Base-by-base conservation (phyloP, 2,888 invertebrate genomes). In the Selenia dentaria region DNA sequence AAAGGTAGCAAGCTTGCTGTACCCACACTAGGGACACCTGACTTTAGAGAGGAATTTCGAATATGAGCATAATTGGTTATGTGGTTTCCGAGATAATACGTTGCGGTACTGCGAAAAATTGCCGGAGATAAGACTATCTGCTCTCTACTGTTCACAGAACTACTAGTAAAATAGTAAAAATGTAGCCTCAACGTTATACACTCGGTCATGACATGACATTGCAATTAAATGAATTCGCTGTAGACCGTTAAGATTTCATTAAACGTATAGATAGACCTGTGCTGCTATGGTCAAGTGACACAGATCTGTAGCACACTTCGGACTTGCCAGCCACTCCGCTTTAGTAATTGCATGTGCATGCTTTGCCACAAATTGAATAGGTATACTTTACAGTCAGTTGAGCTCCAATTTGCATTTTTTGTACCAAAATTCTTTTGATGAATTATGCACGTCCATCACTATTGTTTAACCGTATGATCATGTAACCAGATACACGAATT, bases 161-260 rank as follows among this genome's bases (percentile, higher is more conserved):
- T n/a, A n/a, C n/a, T n/a, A n/a, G n/a, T n/a, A n/a, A n/a, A n/a
- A n/a, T n/a, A n/a, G n/a, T n/a, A n/a, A n/a, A n/a, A n/a, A n/a
- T n/a, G n/a, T n/a, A n/a, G n/a, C n/a, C 16, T 38, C 12, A 39
- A 37, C 41, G 39, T 45, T 39, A 20, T 27, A 39, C 40, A n/a
- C n/a, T n/a, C n/a, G 42, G 46, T 42, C 56, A 53, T 52, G 51
- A 51, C 57, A 51, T 54, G 54, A 51, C 45, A 48, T 49, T 48
- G 50, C 53, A 50, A 52, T 57, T 52, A 53, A 52, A 55, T 46
- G 47, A 56, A 44, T 58, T 44, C 49, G 51, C 53, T 50, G 29
- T 34, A 51, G 40, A 54, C 59, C 54, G 59, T 59, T 61, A 55
- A 31, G 38, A 53, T 56, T 60, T 56, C 58, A 51, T 54, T 57